A percentile compares a stretch with the other conserved stretches of the same genome.
Conservation (phyloP, 2,113 vertebrate species). For the Rhynchomys soricoides region DNA sequence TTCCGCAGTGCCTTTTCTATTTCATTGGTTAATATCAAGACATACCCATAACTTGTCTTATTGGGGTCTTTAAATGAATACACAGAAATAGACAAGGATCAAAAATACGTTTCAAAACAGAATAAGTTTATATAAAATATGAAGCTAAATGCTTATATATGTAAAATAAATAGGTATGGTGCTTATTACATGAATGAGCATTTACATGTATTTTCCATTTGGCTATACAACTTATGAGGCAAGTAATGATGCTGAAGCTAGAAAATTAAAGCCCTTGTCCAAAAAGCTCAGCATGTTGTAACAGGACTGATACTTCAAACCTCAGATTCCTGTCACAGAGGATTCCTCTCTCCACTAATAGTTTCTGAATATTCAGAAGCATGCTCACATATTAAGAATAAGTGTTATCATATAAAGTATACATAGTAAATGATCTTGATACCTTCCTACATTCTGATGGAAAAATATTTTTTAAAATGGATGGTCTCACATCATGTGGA, state of each 20-base stretch:
- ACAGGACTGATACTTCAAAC: not conserved
- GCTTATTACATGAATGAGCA: not conserved
- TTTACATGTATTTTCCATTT: not conserved
- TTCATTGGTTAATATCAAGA: not conserved
- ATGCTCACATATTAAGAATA: not conserved
- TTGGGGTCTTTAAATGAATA: not conserved
- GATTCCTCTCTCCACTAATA: not conserved
- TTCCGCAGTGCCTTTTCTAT: not conserved
- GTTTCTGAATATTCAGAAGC: not conserved
- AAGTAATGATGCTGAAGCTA: not conserved
- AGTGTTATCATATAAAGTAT: not conserved
- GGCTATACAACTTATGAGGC: not conserved
- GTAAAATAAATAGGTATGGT: not conserved
- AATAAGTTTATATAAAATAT: not conserved
- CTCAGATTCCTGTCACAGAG: not conserved
- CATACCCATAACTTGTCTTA: not conserved
- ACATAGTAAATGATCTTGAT: not conserved
- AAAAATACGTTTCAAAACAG: not conserved
- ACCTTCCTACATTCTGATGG: not conserved
- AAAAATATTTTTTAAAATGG: constrained; percentile 1
- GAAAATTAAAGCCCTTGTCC: not conserved
- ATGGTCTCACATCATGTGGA: not conserved
- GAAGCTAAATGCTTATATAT: not conserved
- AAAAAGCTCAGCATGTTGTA: rapidly evolving
- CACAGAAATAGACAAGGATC: not conserved